A percentile compares a stretch with the other conserved stretches of the same genome.
phyloP scores from a whole-genome alignment of 2,888 invertebrate genomes.

The Muschampia plurimacula region DNA sequence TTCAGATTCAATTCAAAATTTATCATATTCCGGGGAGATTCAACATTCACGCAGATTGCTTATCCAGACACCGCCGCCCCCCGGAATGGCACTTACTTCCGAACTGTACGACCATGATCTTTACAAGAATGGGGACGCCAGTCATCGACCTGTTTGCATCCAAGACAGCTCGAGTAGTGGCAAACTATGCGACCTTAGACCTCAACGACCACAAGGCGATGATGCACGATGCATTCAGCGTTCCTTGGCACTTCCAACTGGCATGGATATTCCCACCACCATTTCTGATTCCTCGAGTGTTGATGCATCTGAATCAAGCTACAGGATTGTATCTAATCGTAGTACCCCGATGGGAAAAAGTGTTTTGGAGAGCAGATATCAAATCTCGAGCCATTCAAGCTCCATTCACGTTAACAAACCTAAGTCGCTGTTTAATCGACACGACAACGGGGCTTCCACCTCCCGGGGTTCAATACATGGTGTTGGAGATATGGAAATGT shows the following conservation, averaged over 20 bases:
- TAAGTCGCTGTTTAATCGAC: conserved; percentile 23
- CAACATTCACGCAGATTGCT: conserved; percentile 38
- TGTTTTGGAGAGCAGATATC: conserved; percentile 41
- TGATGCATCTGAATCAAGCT: conserved; percentile 44
- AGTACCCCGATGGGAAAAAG: conserved; percentile 44
- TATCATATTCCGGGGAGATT: conserved; percentile 37
- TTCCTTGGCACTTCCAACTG: conserved; percentile 42
- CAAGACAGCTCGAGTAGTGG: conserved; percentile 21
- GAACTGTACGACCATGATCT: neutral
- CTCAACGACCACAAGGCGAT: conserved; percentile 6
- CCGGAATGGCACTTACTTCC: conserved; percentile 40
- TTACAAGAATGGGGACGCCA: conserved; percentile 23
- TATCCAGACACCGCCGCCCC: conserved; percentile 24
- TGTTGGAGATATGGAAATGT: conserved; percentile 34
- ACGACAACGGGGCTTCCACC: conserved; percentile 32
- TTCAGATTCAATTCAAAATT: conserved; percentile 24
- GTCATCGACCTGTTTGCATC: conserved; percentile 25
- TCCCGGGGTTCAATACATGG: conserved; percentile 10
- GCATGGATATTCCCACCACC: conserved; percentile 50
- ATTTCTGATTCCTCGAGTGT: conserved; percentile 45
- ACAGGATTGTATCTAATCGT: conserved; percentile 44
- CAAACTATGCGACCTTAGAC: conserved; percentile 18
- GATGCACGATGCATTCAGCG: conserved; percentile 37
- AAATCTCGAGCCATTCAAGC: neutral
- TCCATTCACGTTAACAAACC: conserved; percentile 9